These are phyloP conservation scores for Columba janthina DNA, from an alignment of 2,113 vertebrate species.

Conservation along the genomic window DNA sequence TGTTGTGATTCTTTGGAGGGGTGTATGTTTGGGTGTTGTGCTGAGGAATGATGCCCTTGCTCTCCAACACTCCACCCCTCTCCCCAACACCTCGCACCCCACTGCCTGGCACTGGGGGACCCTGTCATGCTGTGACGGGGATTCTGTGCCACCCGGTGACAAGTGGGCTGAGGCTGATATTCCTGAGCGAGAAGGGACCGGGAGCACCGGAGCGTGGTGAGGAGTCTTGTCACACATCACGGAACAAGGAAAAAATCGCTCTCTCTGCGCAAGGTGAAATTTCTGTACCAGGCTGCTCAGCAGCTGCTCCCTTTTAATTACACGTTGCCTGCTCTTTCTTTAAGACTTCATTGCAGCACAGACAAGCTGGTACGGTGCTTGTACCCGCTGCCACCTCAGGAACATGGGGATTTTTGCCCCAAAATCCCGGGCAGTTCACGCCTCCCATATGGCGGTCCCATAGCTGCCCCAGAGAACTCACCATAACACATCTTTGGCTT, in stretches of 20 bases:
- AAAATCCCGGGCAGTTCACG: background rate
- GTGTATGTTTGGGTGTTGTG: no score
- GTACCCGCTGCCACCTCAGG: fast-evolving
- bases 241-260: background rate
- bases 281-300: background rate
- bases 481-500: background rate
- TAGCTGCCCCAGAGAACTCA: background rate
- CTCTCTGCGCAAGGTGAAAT: background rate
- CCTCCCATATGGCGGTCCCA: background rate
- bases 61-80: no score
- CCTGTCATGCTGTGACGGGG: no score
- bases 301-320: background rate
- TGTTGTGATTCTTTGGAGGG: no score
- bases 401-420: background rate
- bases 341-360: background rate
- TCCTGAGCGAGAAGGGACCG: background rate
- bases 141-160: no score
- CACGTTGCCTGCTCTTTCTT: background rate
- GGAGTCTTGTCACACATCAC: background rate
- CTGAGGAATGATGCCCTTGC: no score
- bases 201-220: background rate
- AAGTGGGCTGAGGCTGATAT: background rate
- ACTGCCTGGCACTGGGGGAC: no score
- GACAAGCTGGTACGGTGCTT: fast-evolving
- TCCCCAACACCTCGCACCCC: no score